Evolutionary conservation across 35 echinoderm and acorn worm species (phyloP), one percentile per base, ranked within the genome.

Genomic region (Chiridota heheva): DNA sequence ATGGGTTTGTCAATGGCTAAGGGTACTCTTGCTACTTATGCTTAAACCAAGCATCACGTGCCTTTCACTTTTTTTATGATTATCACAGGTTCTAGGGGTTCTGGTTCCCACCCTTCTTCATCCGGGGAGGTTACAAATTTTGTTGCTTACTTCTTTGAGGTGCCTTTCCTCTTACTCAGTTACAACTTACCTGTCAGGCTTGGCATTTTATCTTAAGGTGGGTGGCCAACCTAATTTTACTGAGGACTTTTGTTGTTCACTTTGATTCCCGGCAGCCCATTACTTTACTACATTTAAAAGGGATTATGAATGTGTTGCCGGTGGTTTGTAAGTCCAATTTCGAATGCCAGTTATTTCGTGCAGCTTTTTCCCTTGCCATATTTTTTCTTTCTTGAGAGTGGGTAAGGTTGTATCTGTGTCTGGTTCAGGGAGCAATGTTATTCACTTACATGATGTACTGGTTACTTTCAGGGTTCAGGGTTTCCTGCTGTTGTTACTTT

Each of bases 271-370:
- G 67, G 6, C 43, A 40, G 15, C 67, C 67, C 4, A 36, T 70
- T 39, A 70, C 67, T 5, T 10, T 70, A 40, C 28, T 40, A 32
- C 36, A 10, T 6, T 31, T 70, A 15, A 70, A 7, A 39, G 36
- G 43, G 25, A 7, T 70, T 32, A 40, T 70, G 67, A 40, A 32
- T 7, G 36, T 70, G 4, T 40, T 70, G 17, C 36, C 67, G 8
- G 15, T 36, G 28, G 67, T 70, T 30, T 70, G 67, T 36, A 70
- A 36, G 33, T 70, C 67, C 7, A 40, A 70, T 70, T 36, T 70
- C 43, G 4, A 70, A 70, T 32, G 67, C 67, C 7, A 40, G 67
- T 70, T 70, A 40, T 25, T 26, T 70, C 15, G 67, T 70, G 7
- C 33, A 32, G 7, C 43, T 70, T 70, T 70, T 70, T 40, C 33